Evolutionary conservation across 2,797 vertebrate genomes (phyloP).

Genomic region (Alcedo atthis): DNA sequence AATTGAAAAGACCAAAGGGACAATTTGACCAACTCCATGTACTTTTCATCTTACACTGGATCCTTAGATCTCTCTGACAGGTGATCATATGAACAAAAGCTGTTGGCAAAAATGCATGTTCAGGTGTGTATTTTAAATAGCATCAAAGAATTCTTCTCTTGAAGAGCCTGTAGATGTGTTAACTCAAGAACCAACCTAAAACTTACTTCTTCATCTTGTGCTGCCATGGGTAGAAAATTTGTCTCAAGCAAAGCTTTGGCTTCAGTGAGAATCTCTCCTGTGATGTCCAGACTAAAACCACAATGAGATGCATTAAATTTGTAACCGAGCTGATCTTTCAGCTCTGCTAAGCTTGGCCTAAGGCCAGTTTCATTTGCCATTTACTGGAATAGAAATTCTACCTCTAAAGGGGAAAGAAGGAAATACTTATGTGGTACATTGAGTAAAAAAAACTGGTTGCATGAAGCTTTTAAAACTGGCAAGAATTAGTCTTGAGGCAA

Average conservation of each 20-base stretch:
- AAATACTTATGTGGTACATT: background rate
- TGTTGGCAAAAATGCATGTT: background rate
- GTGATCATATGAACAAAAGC: background rate
- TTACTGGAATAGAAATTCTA: background rate
- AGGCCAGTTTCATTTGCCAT: background rate
- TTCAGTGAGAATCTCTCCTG: background rate
- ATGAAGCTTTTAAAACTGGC: background rate
- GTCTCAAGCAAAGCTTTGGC: background rate
- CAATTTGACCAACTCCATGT: background rate
- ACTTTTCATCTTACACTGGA: background rate
- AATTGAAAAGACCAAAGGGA: background rate
- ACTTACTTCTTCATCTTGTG: background rate
- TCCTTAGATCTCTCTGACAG: background rate
- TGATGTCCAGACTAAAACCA: background rate
- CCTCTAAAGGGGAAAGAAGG: background rate
- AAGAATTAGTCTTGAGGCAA: background rate
- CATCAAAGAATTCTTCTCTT: background rate
- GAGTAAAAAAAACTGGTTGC: background rate
- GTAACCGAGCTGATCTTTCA: background rate
- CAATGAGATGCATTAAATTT: background rate
- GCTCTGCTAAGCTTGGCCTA: background rate
- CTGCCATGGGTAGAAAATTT: background rate
- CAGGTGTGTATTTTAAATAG: background rate
- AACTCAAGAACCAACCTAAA: background rate
- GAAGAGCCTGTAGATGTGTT: background rate